Percentiles rank a stretch among this genome's conserved stretches.
These are phyloP conservation scores for Diarsia dahlii DNA, from an alignment of 2,888 invertebrate species.

Conservation along the genomic window DNA sequence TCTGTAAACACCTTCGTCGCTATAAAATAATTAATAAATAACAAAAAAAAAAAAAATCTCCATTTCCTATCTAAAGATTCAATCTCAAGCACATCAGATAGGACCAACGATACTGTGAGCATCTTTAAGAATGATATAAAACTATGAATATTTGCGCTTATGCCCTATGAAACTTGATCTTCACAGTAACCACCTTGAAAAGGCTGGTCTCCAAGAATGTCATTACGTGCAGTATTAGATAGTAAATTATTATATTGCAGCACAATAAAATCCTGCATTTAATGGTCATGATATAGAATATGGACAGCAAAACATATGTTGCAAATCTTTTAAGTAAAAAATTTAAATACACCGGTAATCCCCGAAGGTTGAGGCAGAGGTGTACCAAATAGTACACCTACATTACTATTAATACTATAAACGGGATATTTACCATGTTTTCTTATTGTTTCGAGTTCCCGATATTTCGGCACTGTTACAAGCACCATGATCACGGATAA, in stretches of 20 bases:
- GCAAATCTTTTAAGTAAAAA: background rate
- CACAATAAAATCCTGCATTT: slow-evolving; percentile 52
- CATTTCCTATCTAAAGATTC: slow-evolving; percentile 30
- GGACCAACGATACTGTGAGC: slow-evolving; percentile 5
- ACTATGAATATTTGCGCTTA: slow-evolving; percentile 52
- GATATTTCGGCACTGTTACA: too few relatives aligned
- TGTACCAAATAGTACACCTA: too few relatives aligned
- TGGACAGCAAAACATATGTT: slow-evolving; percentile 6
- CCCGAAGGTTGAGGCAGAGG: too few relatives aligned
- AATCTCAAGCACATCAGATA: slow-evolving; percentile 42
- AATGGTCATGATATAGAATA: slow-evolving; percentile 16
- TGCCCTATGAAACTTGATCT: slow-evolving; percentile 62
- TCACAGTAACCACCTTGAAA: slow-evolving; percentile 44
- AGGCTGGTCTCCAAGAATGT: slow-evolving; percentile 43
- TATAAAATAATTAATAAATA: too few relatives aligned
- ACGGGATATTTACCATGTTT: too few relatives aligned
- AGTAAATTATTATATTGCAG: slow-evolving; percentile 54
- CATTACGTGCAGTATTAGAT: slow-evolving; percentile 55
- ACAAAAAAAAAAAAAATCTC: background rate
- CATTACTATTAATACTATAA: too few relatives aligned
- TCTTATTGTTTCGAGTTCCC: too few relatives aligned
- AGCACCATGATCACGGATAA: too few relatives aligned
- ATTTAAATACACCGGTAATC: background rate
- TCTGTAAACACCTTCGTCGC: background rate
- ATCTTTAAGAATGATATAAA: slow-evolving; percentile 52